Evolutionary conservation across 2,888 invertebrate genomes (phyloP).

Genomic region (Caenorhabditis imperialis): DNA sequence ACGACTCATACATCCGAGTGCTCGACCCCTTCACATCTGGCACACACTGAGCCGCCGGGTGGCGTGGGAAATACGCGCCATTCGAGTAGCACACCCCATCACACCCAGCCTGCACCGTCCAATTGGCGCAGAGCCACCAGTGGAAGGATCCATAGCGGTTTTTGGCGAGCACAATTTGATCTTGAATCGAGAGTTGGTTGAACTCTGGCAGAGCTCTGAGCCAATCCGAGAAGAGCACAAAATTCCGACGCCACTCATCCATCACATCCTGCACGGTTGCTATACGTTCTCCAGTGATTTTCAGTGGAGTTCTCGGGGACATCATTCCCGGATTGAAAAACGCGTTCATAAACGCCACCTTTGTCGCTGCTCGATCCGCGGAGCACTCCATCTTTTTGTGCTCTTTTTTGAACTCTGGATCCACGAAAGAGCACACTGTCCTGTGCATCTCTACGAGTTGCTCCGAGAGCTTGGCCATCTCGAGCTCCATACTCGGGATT

Average conservation of each 20-base stretch:
- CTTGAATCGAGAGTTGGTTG: slow-evolving; percentile 48
- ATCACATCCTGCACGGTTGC: slow-evolving; percentile 68
- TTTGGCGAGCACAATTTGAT: slow-evolving; percentile 66
- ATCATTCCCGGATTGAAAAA: slow-evolving; percentile 65
- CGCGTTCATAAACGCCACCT: slow-evolving; percentile 63
- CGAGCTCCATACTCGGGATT: slow-evolving; percentile 43
- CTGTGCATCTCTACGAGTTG: slow-evolving; percentile 61
- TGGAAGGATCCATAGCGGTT: slow-evolving; percentile 73
- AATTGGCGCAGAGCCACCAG: slow-evolving; percentile 73
- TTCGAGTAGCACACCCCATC: slow-evolving; percentile 74
- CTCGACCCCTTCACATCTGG: slow-evolving; percentile 64
- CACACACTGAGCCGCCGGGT: slow-evolving; percentile 57
- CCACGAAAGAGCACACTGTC: slow-evolving; percentile 65
- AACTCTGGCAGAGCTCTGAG: slow-evolving; percentile 70
- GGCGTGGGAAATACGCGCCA: slow-evolving; percentile 72
- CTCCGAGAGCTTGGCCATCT: slow-evolving; percentile 48
- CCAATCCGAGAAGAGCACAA: slow-evolving; percentile 73
- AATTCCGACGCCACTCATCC: slow-evolving; percentile 72
- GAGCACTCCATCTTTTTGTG: slow-evolving; percentile 32
- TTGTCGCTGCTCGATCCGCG: slow-evolving; percentile 27
- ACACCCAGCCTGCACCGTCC: slow-evolving; percentile 66
- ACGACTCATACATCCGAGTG: slow-evolving; percentile 63
- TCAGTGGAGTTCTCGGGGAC: slow-evolving; percentile 55
- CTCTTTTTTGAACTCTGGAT: slow-evolving; percentile 51
- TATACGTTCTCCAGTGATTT: slow-evolving; percentile 62